Evolutionary conservation across 2,113 vertebrate genomes (phyloP), one percentile per base, ranked within the genome.

Genomic region (Typhlomys cinereus): DNA sequence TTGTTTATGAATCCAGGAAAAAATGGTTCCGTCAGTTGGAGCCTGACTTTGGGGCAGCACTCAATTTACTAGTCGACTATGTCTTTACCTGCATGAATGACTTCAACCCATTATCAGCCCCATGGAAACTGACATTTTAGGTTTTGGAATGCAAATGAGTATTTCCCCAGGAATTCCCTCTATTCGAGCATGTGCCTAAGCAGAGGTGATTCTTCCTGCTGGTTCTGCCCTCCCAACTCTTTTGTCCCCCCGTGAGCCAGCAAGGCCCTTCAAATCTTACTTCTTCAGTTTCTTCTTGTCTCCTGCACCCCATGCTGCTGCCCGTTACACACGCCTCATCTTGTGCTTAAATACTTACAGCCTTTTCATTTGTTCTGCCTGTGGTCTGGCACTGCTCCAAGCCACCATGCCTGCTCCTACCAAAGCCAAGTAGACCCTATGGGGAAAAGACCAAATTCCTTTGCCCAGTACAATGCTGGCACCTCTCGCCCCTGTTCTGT

Each of bases 351-450:
- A 75, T 84, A 90, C 93, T 94, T 96, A 79, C 46, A 80, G 39
- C 34, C 66, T 92, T 95, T 95, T 93, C 92, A 96, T 95, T 93
- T 86, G 80, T 74, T 88, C 64, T 94, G 50, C 80, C 75, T 89
- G 50, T 62, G 48, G 18, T 36, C 67, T 95, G 96, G 88, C 62
- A 4, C 12, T 76, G 12, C 3, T 88, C 93, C 92, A 95, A 90
- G 41, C 48, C 76, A 91, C 90, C 70, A 62, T 64, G 70, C 31
- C 88, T 52, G 23, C 25, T 80, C 92, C 79, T 84, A 93, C 80
- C n/a, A 64, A 89, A 79, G 76, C 71, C 73, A 92, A 96, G 71
- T 41, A 89, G 81, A 88, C 88, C 54, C 73, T 89, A 74, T 92
- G 39, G 66, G 20, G 87, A 59, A 69, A 93, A 87, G 75, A 70